phyloP scores from a whole-genome alignment of 2,797 vertebrate genomes.

The Distichodus sexfasciatus region DNA sequence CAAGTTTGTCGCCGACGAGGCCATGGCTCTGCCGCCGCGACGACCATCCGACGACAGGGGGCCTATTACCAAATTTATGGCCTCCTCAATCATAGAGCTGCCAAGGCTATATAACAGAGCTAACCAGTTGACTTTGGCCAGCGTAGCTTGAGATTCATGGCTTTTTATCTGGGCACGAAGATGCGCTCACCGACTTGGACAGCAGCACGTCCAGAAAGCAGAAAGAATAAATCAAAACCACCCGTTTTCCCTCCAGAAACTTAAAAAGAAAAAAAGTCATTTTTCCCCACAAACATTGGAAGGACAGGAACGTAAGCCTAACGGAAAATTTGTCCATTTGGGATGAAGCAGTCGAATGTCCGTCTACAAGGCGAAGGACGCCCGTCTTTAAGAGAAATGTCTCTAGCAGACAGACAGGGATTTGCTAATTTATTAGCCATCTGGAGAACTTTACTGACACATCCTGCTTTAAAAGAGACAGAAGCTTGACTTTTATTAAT shows the following conservation, averaged over 20 bases:
- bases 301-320: slow-evolving; percentile 22
- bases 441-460: neutral
- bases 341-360: slow-evolving; percentile 37
- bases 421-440: neutral
- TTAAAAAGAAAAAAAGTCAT: slow-evolving; percentile 32
- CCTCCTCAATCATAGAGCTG: slow-evolving; percentile 43
- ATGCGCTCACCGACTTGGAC: slow-evolving; percentile 48
- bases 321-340: slow-evolving; percentile 52
- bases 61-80: slow-evolving; percentile 48
- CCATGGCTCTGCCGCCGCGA: slow-evolving; percentile 14
- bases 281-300: slow-evolving; percentile 30
- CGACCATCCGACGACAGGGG: slow-evolving; percentile 43
- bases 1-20: slow-evolving; percentile 6
- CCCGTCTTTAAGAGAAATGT: slow-evolving; percentile 1
- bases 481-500: neutral
- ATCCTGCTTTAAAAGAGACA: too few species aligned
- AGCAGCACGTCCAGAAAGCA: slow-evolving; percentile 25
- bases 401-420: neutral
- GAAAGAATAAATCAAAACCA: slow-evolving; percentile 51
- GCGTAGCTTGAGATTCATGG: slow-evolving; percentile 50
- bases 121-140: slow-evolving; percentile 56
- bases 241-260: slow-evolving; percentile 35
- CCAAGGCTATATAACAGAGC: slow-evolving; percentile 49
- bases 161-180: slow-evolving; percentile 38
- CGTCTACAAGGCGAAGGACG: slow-evolving; percentile 2